These are phyloP conservation scores for Aphrophora alni DNA, from an alignment of 2,888 invertebrate species.

Conservation along the genomic window DNA sequence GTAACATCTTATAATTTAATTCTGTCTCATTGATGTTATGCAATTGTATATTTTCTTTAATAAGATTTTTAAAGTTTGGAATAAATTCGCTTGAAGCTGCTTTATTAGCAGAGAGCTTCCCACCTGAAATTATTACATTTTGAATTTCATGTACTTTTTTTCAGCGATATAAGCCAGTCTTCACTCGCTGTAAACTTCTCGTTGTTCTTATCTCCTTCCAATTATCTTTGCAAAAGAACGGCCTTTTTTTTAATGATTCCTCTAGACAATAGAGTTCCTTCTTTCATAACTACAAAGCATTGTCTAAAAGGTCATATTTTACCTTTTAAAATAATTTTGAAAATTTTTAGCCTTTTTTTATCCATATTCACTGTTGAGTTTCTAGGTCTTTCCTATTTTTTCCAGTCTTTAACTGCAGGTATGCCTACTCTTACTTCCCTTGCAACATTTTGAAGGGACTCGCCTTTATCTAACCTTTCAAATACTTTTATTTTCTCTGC, in stretches of 20 bases:
- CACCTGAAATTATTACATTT: constrained; percentile 34
- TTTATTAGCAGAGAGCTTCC: constrained; percentile 39
- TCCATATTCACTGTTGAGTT: no score
- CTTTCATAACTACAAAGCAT: constrained; percentile 36
- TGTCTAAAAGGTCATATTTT: constrained; percentile 33
- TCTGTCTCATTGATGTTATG: constrained; percentile 49
- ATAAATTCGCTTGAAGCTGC: constrained; percentile 17
- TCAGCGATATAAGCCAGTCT: constrained; percentile 40
- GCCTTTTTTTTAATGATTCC: constrained; percentile 42
- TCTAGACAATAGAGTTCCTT: constrained; percentile 37
- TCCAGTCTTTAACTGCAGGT: no score
- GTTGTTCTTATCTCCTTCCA: constrained; percentile 28
- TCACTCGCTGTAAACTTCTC: constrained; percentile 35
- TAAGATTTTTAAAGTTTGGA: neutral
- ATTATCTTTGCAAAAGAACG: constrained; percentile 36
- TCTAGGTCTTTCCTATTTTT: no score
- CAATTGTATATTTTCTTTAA: constrained; percentile 41
- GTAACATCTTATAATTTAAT: constrained; percentile 50
- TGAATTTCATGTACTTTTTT: constrained; percentile 38
- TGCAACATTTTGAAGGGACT: no score
- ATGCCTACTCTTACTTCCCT: no score
- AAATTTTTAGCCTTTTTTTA: no score
- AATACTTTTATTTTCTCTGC: no score
- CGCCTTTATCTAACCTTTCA: no score
- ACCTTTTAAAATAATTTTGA: constrained; percentile 35